These are phyloP conservation scores for Heterocephalus glaber DNA, from an alignment of 2,113 vertebrate genomes.

Conservation along the genomic window DNA sequence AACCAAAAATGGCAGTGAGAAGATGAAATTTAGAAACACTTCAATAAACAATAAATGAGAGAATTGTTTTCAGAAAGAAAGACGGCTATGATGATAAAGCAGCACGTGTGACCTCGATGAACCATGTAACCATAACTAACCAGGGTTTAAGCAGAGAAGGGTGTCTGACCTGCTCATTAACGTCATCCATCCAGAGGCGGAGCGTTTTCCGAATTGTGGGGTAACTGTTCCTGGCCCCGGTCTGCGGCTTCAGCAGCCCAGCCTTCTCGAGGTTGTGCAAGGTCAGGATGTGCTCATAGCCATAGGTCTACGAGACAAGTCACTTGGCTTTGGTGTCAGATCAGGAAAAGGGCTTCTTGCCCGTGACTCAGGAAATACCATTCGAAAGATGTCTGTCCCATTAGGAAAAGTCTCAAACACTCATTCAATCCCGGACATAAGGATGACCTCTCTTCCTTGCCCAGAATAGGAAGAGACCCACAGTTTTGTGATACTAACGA, in stretches of 20 bases:
- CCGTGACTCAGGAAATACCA: too few species aligned
- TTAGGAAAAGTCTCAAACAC: too few species aligned
- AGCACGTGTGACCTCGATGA: accelerated
- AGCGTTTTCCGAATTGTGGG: conserved; percentile 97
- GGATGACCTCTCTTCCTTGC: too few species aligned
- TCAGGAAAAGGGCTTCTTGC: not conserved
- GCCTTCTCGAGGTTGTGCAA: conserved; percentile 96
- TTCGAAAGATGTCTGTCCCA: too few species aligned
- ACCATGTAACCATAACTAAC: not conserved
- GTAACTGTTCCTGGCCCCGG: conserved; percentile 93
- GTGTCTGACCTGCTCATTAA: conserved; percentile 93
- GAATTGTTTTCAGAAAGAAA: not conserved
- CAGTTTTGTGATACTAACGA: too few species aligned
- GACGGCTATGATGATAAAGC: too few species aligned
- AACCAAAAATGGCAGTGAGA: not conserved
- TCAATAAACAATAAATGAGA: not conserved
- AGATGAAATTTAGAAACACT: not conserved
- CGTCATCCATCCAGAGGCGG: conserved; percentile 98
- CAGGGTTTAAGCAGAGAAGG: accelerated
- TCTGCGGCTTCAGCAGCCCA: conserved; percentile 92
- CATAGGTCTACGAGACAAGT: conserved; percentile 90
- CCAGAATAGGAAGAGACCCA: too few species aligned
- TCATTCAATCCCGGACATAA: too few species aligned
- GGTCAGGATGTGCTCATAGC: conserved; percentile 96
- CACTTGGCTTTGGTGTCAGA: not conserved